Evolutionary conservation across 2,797 vertebrate species (phyloP), one percentile per base, ranked within the genome.

Genomic region (Macrochelys suwanniensis): DNA sequence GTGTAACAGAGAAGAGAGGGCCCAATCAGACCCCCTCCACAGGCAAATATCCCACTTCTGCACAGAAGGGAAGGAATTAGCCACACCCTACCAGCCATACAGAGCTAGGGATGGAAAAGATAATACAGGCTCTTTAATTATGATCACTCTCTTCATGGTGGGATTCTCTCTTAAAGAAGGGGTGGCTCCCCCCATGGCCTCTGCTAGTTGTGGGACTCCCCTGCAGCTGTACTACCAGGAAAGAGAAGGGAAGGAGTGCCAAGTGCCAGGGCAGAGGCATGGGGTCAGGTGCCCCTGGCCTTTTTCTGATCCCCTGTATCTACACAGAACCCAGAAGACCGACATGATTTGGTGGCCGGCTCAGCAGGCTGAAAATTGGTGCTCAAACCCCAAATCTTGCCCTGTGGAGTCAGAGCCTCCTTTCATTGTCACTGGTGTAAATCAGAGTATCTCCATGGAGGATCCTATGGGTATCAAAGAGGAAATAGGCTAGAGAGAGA

Each of bases 1-100:
- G 25, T 49, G 28, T 8, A 31, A 4, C 87, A 65, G 82, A 2
- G 47, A 26, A 2, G 53, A 82, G 65, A 23, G 19, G n/a, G n/a
- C 12, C 71, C 89, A 53, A 47, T 33, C 93, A 49, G 0, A 3
- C 15, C 37, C 88, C 77, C 83, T 0, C 0, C 65, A 17, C 0
- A 3, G 84, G n/a, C 80, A 1, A 31, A 9, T n/a, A 31, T 45
- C 59, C 83, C 56, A 1, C 0, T 1, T 11, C 87, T 37, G 4
- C 33, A 65, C 31, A 37, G 56, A n/a, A 25, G 19, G 71, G 5
- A 6, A 16, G 56, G 83, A 8, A 49, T 88, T 4, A 37, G 42
- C 49, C 81, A 79, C 17, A 6, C 0, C 2, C 12, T 1, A 42
- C 26, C 51, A 4, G 6, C n/a, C 74, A 4, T 28, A 28, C 25